Evolutionary conservation across 1,140 invertebrate species (phyloP).

Genomic region (Lepidurus packardi): DNA sequence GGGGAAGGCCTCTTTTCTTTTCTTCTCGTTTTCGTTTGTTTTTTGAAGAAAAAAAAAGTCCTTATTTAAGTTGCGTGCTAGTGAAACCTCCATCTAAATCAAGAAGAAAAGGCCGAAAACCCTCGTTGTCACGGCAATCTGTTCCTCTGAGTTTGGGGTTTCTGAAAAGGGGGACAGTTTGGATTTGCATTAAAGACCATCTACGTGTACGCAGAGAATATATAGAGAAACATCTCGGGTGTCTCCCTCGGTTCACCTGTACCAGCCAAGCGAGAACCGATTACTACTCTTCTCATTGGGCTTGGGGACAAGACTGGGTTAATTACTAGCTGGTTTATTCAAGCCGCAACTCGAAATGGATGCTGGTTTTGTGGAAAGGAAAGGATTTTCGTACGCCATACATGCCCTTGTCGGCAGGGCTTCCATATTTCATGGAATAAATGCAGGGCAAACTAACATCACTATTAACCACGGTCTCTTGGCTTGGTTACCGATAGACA

Average conservation of each 20-base stretch:
- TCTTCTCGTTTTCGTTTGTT: background rate
- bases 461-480: too few species aligned
- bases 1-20: background rate
- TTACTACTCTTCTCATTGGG: background rate
- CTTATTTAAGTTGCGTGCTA: background rate
- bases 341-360: too few species aligned
- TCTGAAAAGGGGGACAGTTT: background rate
- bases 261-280: constrained; percentile 1
- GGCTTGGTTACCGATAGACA: too few species aligned
- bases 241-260: background rate
- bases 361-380: too few species aligned
- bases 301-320: too few species aligned
- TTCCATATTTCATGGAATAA: too few species aligned
- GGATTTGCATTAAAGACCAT: background rate
- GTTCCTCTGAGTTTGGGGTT: background rate
- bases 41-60: background rate
- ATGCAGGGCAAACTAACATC: too few species aligned
- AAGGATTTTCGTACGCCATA: too few species aligned
- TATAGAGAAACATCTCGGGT: background rate
- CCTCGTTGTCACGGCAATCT: background rate
- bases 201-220: background rate
- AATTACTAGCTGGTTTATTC: too few species aligned
- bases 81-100: background rate
- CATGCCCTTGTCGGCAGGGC: too few species aligned
- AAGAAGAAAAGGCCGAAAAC: background rate